A percentile compares a stretch with the other conserved stretches of the same genome.
phyloP scores from a whole-genome alignment of 2,113 vertebrate genomes.

The Hystrix brachyura region DNA sequence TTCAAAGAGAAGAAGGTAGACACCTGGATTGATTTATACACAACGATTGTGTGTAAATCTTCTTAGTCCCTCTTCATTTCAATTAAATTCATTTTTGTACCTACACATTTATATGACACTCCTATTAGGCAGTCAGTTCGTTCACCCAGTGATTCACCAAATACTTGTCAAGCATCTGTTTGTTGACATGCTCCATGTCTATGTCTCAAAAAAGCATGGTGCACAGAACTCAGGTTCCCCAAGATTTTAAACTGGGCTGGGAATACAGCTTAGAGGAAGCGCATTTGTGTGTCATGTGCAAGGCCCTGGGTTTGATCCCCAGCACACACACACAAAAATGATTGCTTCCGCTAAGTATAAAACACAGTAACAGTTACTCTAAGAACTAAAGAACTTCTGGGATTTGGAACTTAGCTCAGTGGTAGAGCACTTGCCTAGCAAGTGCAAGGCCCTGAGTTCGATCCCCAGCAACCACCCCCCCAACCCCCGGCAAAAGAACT shows the following conservation, averaged over 20 bases:
- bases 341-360: not conserved
- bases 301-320: not conserved
- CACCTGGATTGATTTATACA: not conserved
- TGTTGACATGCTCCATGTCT: not conserved
- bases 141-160: conserved; percentile 56
- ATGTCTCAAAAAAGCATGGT: not conserved
- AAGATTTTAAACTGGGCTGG: not conserved
- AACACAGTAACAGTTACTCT: not conserved
- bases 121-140: not conserved
- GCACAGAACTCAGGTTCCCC: not conserved
- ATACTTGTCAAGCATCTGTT: conserved; percentile 11
- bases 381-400: conserved; percentile 15
- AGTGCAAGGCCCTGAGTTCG: too few relatives aligned
- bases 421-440: too few relatives aligned
- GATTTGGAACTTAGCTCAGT: too few relatives aligned
- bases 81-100: not conserved
- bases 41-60: not conserved
- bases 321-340: not conserved
- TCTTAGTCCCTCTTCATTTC: conserved; percentile 26
- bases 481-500: not conserved
- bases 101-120: conserved; percentile 1
- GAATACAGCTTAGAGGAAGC: too few relatives aligned
- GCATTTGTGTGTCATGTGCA: not conserved
- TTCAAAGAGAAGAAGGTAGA: conserved; percentile 4
- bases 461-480: too few relatives aligned